Base-by-base conservation (phyloP, 2,888 invertebrate species). In the Pachydiplax longipennis region DNA sequence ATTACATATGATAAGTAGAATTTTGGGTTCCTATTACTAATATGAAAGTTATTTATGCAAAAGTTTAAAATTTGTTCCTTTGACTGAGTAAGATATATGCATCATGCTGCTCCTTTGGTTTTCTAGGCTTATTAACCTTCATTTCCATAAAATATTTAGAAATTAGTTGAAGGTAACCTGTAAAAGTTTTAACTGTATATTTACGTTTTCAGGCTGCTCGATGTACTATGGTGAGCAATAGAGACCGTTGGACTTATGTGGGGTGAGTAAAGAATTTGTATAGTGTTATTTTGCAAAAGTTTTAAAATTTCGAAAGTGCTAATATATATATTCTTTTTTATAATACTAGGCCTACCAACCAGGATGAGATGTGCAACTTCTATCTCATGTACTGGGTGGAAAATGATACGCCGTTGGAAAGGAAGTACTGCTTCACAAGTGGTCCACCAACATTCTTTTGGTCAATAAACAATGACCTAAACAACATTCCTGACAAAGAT, bases 321-420 rank as follows among this genome's bases (percentile, higher is more conserved):
- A 31, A 82, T 91, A 73, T 25, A n/a, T 44, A 73, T 80, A 90
- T 82, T 90, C 8, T 91, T 82, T 91, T 91, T 80, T 90, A 92
- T 44, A 44, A 44, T 93, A 93, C 90, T 94, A 97, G 97, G 0
- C 95, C 97, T 1, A 98, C 98, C 44, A 97, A 97, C 93, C 95
- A 96, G 22, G 98, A 98, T 92, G 98, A 99, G 94, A 99, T 99
- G 98, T 99, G 98, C 94, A 99, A 98, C 94, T 98, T 98, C 94
- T 99, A 99, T 94, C 94, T 99, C 1, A 98, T 98, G 98, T 98
- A 98, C 94, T 98, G 97, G 95, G 97, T 98, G 0, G 96, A 98
- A 90, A 95, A 96, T 90, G 96, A 95, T 22, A 95, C 96, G 3
- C 97, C 98, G 0, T 94, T 98, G 5, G 94, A 96, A 0, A 96